Percentiles rank a stretch among this genome's conserved stretches.
Evolutionary conservation across 2,113 vertebrate genomes (phyloP).

Genomic region (Cottus gobio): DNA sequence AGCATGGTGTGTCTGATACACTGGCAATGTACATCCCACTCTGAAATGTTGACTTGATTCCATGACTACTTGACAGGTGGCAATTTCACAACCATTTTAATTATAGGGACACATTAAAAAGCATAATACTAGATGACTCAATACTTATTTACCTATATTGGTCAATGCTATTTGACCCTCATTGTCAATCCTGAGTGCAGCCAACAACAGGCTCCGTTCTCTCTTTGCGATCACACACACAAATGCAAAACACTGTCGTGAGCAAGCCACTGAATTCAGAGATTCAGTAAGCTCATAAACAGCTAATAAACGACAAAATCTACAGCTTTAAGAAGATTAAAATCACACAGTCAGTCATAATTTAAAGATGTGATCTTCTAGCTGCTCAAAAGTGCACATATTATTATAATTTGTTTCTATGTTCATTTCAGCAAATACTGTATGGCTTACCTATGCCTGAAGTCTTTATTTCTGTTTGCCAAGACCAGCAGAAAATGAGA

Average conservation of each 20-base stretch:
- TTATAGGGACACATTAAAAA: not conserved
- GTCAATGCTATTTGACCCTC: not conserved
- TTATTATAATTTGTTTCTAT: no score
- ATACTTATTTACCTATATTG: not conserved
- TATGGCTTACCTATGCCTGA: constrained; percentile 98
- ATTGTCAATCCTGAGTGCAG: not conserved
- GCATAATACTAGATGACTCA: not conserved
- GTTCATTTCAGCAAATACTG: constrained; percentile 20
- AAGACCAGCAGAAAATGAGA: constrained; percentile 80
- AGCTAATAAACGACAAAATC: constrained; percentile 9
- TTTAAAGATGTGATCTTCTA: constrained; percentile 9
- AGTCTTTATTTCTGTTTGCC: constrained; percentile 99
- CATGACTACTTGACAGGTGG: not conserved
- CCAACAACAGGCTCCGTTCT: not conserved
- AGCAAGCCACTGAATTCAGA: constrained; percentile 1
- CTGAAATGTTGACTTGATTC: not conserved
- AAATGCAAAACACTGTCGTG: not conserved
- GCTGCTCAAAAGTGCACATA: not conserved
- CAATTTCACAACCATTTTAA: not conserved
- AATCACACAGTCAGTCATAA: constrained; percentile 4
- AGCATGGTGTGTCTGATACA: constrained; percentile 4
- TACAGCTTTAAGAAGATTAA: constrained; percentile 7
- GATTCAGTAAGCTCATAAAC: constrained; percentile 14
- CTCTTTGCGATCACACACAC: constrained; percentile 20
- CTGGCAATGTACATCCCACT: not conserved